Percentiles rank a stretch among this genome's conserved stretches.
Conservation (phyloP, 2,888 invertebrate genomes). For the Oeneis ivallda region DNA sequence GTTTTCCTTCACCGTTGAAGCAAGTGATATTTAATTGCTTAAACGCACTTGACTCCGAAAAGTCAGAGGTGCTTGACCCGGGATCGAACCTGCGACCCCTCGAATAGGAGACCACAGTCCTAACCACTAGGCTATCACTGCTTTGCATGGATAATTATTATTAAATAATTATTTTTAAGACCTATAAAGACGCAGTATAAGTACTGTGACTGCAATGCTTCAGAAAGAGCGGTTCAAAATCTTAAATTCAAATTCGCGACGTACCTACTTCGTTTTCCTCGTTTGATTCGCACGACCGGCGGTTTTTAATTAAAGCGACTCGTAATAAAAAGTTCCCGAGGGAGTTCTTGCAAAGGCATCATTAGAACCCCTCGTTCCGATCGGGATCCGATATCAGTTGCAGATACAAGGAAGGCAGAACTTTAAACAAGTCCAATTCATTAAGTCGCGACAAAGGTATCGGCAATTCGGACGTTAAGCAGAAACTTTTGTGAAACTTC, state of each 20-base stretch:
- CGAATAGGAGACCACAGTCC: too few relatives aligned
- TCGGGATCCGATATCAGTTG: constrained; percentile 56
- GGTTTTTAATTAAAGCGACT: constrained; percentile 69
- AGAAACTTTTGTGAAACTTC: constrained; percentile 46
- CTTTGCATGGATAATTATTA: too few relatives aligned
- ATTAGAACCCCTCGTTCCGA: constrained; percentile 58
- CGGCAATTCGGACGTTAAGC: constrained; percentile 54
- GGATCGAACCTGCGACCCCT: too few relatives aligned
- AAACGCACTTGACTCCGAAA: too few relatives aligned
- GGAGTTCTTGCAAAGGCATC: constrained; percentile 53
- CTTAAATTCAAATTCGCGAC: constrained; percentile 20
- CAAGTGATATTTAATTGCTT: too few relatives aligned
- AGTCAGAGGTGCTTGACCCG: too few relatives aligned
- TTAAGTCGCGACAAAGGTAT: constrained; percentile 64
- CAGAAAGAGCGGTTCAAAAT: constrained; percentile 9
- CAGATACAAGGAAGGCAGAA: constrained; percentile 65
- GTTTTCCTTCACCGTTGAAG: too few relatives aligned
- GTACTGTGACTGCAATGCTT: neutral
- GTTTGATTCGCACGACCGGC: constrained; percentile 44
- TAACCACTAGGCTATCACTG: too few relatives aligned
- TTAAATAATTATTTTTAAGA: too few relatives aligned
- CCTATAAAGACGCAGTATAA: neutral
- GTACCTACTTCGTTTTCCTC: constrained; percentile 30
- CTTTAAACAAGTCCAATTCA: constrained; percentile 69
- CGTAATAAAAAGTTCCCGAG: constrained; percentile 56